Base-by-base conservation (phyloP, 2,888 invertebrate species). In the Danaus chrysippus region DNA sequence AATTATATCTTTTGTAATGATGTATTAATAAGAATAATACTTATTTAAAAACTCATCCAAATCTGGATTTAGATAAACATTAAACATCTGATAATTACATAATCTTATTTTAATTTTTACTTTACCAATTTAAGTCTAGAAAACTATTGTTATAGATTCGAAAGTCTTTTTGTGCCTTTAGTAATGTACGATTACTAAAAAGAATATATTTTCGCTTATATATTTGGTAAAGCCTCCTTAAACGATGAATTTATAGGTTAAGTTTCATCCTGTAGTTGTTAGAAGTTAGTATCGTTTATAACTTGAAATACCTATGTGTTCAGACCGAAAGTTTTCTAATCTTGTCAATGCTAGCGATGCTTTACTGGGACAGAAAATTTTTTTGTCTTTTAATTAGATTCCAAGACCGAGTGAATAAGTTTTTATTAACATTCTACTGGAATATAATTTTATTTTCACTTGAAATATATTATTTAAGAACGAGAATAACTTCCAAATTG, bases 351-450 rank as follows among this genome's bases (percentile, higher is more conserved):
- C 70, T 73, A 75, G 75, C 76, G 73, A 77, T 75, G 74, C 71
- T 73, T 76, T 75, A 74, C 73, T 75, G 76, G 74, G 70, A 76
- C 76, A 76, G 78, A 79, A 76, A 79, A 77, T 72, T 73, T 72
- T 77, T 77, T 76, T 76, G 79, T 73, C 75, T 75, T 73, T 78
- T 85, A 84, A 86, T 86, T 85, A 86, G 79, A 84, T 84, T 79
- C 76, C 71, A 59, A 67, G 76, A 77, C 77, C 79, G 75, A 76
- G 77, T 73, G 44, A 53, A 58, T 46, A 63, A 54, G 46, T 46
- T 46, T 46, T 46, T 13, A 46, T n/a, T 46, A 46, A 43, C 43
- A 11, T 43, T 43, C 46, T 15, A 46, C 13, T 13, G n/a, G 15
- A n/a, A 46, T 13, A 3, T 13, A 2, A 12, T 13, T n/a, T 46